Evolutionary conservation across 2,797 vertebrate species (phyloP).

Genomic region (Pteronotus mesoamericanus): DNA sequence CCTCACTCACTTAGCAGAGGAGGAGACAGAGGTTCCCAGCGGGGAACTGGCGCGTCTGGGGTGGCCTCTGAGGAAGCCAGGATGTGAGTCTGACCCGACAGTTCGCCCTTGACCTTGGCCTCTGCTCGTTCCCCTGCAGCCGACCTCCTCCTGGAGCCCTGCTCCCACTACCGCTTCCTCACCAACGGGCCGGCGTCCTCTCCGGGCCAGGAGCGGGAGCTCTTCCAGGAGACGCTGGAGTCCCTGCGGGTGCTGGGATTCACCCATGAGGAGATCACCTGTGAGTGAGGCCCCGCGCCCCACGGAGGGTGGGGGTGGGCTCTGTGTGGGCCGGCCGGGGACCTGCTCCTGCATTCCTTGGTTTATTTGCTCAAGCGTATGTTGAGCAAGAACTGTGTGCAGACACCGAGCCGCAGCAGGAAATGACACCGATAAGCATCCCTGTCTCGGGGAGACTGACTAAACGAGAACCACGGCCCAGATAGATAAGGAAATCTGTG

Average conservation of each 20-base stretch:
- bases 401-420: neutral
- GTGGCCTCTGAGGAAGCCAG: accelerated
- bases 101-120: neutral
- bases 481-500: neutral
- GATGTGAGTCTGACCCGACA: neutral
- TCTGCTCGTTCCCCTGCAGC: slow-evolving; percentile 71
- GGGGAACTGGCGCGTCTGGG: accelerated
- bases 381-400: neutral
- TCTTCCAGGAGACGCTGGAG: slow-evolving; percentile 94
- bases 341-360: accelerated
- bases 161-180: slow-evolving; percentile 90
- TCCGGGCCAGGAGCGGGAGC: slow-evolving; percentile 91
- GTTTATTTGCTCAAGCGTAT: too few species aligned
- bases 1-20: neutral
- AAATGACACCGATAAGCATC: neutral
- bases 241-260: slow-evolving; percentile 94
- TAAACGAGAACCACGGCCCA: neutral
- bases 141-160: slow-evolving; percentile 89
- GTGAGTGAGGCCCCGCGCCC: slow-evolving; percentile 79
- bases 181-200: slow-evolving; percentile 88
- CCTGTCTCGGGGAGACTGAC: neutral
- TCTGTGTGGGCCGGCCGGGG: accelerated
- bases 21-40: neutral
- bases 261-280: slow-evolving; percentile 87
- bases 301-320: accelerated